These are phyloP conservation scores for Acronicta alni DNA, from an alignment of 2,888 invertebrate genomes.

Conservation along the genomic window DNA sequence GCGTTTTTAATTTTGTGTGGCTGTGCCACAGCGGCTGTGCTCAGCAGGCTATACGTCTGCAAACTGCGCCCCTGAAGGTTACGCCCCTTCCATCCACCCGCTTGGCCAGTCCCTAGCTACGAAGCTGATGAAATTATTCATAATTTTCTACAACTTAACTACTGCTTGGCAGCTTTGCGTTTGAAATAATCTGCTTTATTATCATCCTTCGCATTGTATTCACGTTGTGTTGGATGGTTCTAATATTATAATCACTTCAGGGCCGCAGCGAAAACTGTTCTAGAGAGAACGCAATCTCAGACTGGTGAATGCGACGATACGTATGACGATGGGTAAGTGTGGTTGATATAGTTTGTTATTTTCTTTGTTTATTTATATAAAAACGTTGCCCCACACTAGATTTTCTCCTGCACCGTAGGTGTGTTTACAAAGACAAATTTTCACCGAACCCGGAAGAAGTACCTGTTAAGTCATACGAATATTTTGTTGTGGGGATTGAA, in stretches of 20 bases:
- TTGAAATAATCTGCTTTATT: slow-evolving; percentile 53
- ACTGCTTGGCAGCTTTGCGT: slow-evolving; percentile 69
- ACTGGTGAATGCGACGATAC: slow-evolving; percentile 88
- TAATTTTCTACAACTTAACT: slow-evolving; percentile 48
- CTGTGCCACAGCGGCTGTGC: no score
- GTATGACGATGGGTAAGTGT: slow-evolving; percentile 90
- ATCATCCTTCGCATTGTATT: slow-evolving; percentile 16
- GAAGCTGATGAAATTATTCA: slow-evolving; percentile 3
- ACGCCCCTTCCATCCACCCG: no score
- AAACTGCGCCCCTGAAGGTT: no score
- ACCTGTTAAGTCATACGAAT: no score
- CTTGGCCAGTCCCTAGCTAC: no score
- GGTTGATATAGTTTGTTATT: not conserved
- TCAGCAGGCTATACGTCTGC: no score
- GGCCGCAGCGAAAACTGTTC: slow-evolving; percentile 90
- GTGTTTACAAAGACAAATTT: no score
- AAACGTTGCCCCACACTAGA: not conserved
- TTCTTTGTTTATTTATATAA: not conserved
- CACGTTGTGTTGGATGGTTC: not conserved
- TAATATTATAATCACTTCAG: slow-evolving; percentile 62
- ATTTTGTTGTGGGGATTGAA: no score
- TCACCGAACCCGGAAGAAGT: no score
- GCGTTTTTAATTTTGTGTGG: no score
- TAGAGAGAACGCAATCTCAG: slow-evolving; percentile 84
- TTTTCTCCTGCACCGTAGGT: no score